Evolutionary conservation across 2,888 invertebrate genomes (phyloP).

Genomic region (Cecidostiba fungosa): DNA sequence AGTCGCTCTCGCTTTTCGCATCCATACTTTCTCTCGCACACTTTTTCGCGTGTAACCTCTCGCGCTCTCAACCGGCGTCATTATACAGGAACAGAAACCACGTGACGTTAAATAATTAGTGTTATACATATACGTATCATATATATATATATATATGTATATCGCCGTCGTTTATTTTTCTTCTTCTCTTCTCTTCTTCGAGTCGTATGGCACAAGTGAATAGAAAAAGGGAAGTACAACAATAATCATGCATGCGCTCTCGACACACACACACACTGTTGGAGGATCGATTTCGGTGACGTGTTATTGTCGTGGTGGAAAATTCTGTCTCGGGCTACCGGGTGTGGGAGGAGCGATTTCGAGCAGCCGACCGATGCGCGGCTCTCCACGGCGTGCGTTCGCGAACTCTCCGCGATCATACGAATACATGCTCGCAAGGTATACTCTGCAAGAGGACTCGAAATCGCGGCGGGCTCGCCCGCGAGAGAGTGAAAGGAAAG

Average conservation of each 20-base stretch:
- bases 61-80: constrained; percentile 69
- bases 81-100: constrained; percentile 76
- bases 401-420: constrained; percentile 2
- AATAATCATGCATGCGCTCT: constrained; percentile 59
- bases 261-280: neutral
- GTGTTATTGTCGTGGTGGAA: neutral
- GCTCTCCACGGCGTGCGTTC: neutral
- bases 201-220: constrained; percentile 75
- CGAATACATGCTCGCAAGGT: neutral
- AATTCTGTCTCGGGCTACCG: neutral
- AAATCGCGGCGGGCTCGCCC: constrained; percentile 24
- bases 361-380: neutral
- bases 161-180: too few relatives aligned
- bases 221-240: constrained; percentile 53
- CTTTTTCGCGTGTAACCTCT: constrained; percentile 35
- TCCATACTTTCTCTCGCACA: constrained; percentile 14
- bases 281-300: neutral
- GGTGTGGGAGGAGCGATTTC: constrained; percentile 19
- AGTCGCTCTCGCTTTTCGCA: constrained; percentile 25
- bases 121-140: neutral
- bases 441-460: neutral
- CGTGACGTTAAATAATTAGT: constrained; percentile 70
- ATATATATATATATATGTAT: too few relatives aligned
- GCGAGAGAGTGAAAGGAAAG: constrained; percentile 31
- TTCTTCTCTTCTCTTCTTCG: constrained; percentile 36